phyloP scores from a whole-genome alignment of 2,888 invertebrate genomes.

The Beris morrisii region DNA sequence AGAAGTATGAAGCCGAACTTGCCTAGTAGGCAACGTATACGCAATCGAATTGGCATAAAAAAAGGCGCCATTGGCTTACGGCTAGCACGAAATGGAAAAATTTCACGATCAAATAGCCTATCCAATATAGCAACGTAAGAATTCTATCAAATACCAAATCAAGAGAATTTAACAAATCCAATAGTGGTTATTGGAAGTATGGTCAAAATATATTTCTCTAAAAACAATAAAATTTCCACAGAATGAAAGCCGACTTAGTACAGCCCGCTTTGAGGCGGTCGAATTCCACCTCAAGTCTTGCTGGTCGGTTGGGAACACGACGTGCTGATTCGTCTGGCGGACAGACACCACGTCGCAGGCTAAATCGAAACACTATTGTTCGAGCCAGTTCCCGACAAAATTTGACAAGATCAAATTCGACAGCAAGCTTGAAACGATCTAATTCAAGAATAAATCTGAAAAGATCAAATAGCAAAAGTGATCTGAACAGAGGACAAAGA shows the following conservation, averaged over 20 bases:
- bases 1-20: slow-evolving; percentile 52
- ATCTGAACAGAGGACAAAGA: slow-evolving; percentile 13
- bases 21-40: slow-evolving; percentile 41
- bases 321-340: slow-evolving; percentile 47
- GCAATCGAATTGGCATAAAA: slow-evolving; percentile 44
- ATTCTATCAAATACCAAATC: slow-evolving; percentile 33
- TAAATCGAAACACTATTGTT: slow-evolving; percentile 27
- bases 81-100: slow-evolving; percentile 51
- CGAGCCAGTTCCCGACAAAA: slow-evolving; percentile 18
- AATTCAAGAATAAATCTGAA: slow-evolving; percentile 32
- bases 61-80: slow-evolving; percentile 49
- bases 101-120: slow-evolving; percentile 51
- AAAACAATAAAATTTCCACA: slow-evolving; percentile 43
- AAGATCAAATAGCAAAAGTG: slow-evolving; percentile 23
- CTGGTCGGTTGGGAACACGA: slow-evolving; percentile 47
- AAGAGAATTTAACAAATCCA: slow-evolving; percentile 14
- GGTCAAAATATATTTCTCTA: slow-evolving; percentile 40
- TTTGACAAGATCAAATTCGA: slow-evolving; percentile 35
- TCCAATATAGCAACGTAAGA: slow-evolving; percentile 56
- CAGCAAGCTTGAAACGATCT: slow-evolving; percentile 35
- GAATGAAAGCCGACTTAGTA: slow-evolving; percentile 56
- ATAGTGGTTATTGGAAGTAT: slow-evolving; percentile 10
- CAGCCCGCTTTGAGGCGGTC: slow-evolving; percentile 46
- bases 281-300: slow-evolving; percentile 45
- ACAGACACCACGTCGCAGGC: slow-evolving; percentile 42